Evolutionary conservation across 2,888 invertebrate species (phyloP).

Genomic region (Flexamia atlantica): DNA sequence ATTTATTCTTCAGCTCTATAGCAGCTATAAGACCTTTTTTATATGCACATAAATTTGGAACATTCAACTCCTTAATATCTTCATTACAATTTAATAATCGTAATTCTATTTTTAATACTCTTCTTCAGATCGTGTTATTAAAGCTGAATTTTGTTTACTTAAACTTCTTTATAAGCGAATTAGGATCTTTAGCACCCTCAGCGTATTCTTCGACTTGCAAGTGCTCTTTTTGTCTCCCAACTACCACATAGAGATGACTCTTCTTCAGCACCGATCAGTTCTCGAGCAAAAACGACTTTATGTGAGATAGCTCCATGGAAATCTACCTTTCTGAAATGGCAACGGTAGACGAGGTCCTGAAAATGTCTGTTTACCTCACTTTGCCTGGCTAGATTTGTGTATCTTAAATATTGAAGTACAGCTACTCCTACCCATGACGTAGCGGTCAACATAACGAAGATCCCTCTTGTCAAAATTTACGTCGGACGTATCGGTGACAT

Average conservation of each 20-base stretch:
- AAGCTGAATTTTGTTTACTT: neutral
- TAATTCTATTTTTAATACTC: neutral
- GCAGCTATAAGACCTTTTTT: slow-evolving; percentile 4
- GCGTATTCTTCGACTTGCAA: slow-evolving; percentile 7
- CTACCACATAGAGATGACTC: slow-evolving; percentile 5
- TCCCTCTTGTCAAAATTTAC: neutral
- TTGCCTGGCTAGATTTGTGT: neutral
- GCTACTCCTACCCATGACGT: slow-evolving; percentile 23
- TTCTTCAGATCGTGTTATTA: neutral
- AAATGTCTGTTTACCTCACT: neutral
- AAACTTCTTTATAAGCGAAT: neutral
- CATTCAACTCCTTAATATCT: neutral
- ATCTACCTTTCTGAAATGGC: neutral
- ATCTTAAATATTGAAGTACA: slow-evolving; percentile 5
- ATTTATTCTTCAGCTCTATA: neutral
- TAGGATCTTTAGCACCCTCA: neutral
- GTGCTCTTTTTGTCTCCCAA: neutral
- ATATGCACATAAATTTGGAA: neutral
- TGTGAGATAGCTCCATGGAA: neutral
- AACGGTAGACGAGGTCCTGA: neutral
- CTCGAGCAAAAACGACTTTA: slow-evolving; percentile 17
- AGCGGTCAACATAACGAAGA: neutral
- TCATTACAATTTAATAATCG: neutral
- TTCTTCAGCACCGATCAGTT: slow-evolving; percentile 17
- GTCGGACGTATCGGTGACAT: neutral